phyloP scores from a whole-genome alignment of 2,888 invertebrate genomes.

The Heteromurus nitidus region DNA sequence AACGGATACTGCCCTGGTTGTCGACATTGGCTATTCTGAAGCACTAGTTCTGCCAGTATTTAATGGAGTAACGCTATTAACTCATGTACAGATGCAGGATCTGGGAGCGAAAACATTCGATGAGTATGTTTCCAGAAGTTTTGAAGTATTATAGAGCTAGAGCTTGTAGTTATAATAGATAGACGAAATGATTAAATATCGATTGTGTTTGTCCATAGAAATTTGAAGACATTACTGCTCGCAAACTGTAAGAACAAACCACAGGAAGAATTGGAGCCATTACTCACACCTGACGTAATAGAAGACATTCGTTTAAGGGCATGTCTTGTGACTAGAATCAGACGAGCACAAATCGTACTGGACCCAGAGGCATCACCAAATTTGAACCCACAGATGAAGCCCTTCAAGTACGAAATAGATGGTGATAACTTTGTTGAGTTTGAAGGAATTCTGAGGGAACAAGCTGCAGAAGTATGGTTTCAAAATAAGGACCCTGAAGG shows the following conservation, averaged over 20 bases:
- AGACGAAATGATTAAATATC: too few species aligned
- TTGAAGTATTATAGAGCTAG: too few species aligned
- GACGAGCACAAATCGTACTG: conserved; percentile 79
- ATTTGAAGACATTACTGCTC: conserved; percentile 75
- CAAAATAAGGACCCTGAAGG: conserved; percentile 86
- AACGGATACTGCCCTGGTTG: conserved; percentile 86
- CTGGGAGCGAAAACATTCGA: conserved; percentile 85
- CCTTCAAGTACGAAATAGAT: conserved; percentile 77
- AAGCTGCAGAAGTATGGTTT: conserved; percentile 89
- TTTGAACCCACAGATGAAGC: conserved; percentile 58
- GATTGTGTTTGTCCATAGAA: conserved; percentile 68
- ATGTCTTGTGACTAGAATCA: conserved; percentile 89
- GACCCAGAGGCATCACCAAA: conserved; percentile 82
- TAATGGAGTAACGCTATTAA: conserved; percentile 89
- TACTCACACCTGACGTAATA: conserved; percentile 79
- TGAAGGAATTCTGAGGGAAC: conserved; percentile 85
- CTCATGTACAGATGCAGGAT: conserved; percentile 87
- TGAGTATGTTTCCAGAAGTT: too few species aligned
- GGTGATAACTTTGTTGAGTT: conserved; percentile 80
- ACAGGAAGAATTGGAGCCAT: conserved; percentile 65
- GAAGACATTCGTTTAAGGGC: conserved; percentile 88
- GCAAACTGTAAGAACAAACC: conserved; percentile 76
- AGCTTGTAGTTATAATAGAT: too few species aligned
- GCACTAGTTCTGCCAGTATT: conserved; percentile 88
- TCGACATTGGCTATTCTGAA: conserved; percentile 92